phyloP scores from a whole-genome alignment of 1,140 invertebrate species.

The Bradysia coprophila region DNA sequence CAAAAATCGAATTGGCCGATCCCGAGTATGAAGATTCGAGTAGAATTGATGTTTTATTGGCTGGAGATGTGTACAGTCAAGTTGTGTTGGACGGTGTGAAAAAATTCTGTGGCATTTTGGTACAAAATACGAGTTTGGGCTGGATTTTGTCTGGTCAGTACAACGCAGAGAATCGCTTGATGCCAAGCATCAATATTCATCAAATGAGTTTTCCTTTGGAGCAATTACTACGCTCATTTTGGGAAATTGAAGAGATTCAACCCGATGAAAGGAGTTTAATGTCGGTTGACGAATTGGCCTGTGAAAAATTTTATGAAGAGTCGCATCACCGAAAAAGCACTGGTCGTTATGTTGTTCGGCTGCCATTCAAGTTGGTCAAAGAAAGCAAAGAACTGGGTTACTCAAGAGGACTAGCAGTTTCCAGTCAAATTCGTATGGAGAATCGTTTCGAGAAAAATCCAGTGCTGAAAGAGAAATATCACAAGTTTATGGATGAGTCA shows the following conservation, averaged over 20 bases:
- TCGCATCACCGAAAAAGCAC: neutral
- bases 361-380: neutral
- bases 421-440: neutral
- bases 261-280: neutral
- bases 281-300: neutral
- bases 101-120: neutral
- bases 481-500: conserved; percentile 15
- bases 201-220: neutral
- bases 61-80: neutral
- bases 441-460: neutral
- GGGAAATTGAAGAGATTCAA: neutral
- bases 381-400: neutral
- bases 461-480: conserved; percentile 6
- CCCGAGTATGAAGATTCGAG: too few relatives aligned
- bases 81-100: neutral
- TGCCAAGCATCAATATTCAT: too few relatives aligned
- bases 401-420: neutral
- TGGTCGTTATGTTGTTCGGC: neutral
- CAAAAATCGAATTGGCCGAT: too few relatives aligned
- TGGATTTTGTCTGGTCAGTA: neutral
- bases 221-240: neutral
- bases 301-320: neutral
- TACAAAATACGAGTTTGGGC: neutral
- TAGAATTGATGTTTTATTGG: too few relatives aligned
- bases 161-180: too few relatives aligned